Evolutionary conservation across 2,113 vertebrate species (phyloP), one percentile per base, ranked within the genome.

Genomic region (Ceuthmochares aereus): DNA sequence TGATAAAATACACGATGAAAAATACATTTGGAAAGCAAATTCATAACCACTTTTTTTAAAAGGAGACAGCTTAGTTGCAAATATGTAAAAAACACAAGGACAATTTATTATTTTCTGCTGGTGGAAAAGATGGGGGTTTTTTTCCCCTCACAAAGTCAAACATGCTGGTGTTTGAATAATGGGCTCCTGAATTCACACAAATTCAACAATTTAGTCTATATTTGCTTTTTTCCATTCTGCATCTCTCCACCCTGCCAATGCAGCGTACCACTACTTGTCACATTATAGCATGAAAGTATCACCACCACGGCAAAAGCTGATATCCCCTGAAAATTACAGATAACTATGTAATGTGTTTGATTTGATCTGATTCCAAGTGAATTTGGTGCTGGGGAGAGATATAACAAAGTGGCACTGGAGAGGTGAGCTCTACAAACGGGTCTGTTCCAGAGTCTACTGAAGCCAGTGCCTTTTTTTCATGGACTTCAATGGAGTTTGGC

Each of bases 11-110:
- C 93, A 72, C 85, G 60, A 95, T 92, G 93, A 95, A 96, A 96
- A 96, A 96, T 90, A 92, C 82, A 95, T 95, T 93, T 87, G 86
- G 94, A 95, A 97, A 97, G 72, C 73, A 96, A 96, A 97, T 97
- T 96, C 59, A 37, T 97, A 96, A 94, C 89, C 96, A 96, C 90
- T 56, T 91, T 90, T 82, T 94, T 94, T 91, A 56, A 30, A 94
- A 87, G 73, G 40, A 81, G 70, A 52, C 40, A 90, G 83, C 85
- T 97, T 97, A 96, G 63, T 80, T 95, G 91, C 93, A 95, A 95
- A 92, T 91, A 90, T 9, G 2, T 89, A 87, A 87, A 86, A 95
- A 96, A 26, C 36, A 82, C 55, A 76, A 90, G 49, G 75, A 90
- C 82, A 55, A 97, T 97, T 96, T 93, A 94, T 96, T 96, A 94